Base-by-base conservation (phyloP, 2,113 vertebrate species). In the Balaenoptera acutorostrata region DNA sequence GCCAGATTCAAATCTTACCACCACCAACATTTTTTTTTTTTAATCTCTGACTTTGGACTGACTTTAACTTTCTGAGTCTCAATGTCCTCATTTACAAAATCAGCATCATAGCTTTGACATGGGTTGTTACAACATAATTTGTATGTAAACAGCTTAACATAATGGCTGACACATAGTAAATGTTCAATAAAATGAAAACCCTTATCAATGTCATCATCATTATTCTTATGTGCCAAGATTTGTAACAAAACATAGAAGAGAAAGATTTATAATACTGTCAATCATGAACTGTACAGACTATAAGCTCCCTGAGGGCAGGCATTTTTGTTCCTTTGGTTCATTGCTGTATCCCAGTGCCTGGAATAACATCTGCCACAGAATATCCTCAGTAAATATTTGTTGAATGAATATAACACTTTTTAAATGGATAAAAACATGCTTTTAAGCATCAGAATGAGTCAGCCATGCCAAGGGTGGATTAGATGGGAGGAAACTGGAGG, bases 391-490 rank as follows among this genome's bases (percentile, higher is more conserved):
- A 74, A 94, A 77, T 72, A 78, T 63, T 84, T 95, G 63, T 89
- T 91, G 46, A 77, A 36, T 72, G 52, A 71, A 39, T 84, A 36
- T 72, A 72, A 81, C n/a, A 74, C n/a, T 86, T 85, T 93, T 77
- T 33, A 57, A 86, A 25, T 96, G n/a, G 55, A 87, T 83, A 46
- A 93, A 93, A 93, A 57, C 44, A 61, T n/a, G 39, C 49, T 93
- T 95, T 95, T 31, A 75, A 57, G 44, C 71, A 95, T 85, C 71
- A 49, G 27, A 74, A 87, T 95, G 90, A 95, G 44, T 89, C 92
- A 75, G 74, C 57, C 68, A 36, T 80, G 10, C 90, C 83, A 92
- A 92, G 41, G 12, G 49, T 75, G 25, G 23, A 69, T 90, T 74
- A 31, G 33, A 87, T 36, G 52, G 89, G 59, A 95, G 75, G 61